Conservation (phyloP, 1,140 invertebrate species). For the Brevipalpus yothersi region DNA sequence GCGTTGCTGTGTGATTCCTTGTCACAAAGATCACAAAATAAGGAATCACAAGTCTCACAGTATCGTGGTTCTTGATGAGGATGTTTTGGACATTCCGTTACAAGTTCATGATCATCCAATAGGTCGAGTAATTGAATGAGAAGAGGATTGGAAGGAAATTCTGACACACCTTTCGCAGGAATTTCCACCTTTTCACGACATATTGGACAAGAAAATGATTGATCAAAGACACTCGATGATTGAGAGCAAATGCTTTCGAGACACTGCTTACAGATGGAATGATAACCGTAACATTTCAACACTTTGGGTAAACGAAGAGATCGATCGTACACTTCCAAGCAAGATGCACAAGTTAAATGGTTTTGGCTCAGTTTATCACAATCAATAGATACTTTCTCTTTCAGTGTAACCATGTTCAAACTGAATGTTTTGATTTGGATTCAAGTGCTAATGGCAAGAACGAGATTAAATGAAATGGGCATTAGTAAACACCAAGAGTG, state of each 20-base stretch:
- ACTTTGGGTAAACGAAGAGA: slow-evolving; percentile 72
- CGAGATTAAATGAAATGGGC: too few species aligned
- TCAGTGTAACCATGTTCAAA: too few species aligned
- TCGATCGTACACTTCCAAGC: slow-evolving; percentile 69
- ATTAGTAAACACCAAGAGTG: too few species aligned
- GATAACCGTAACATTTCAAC: too few species aligned
- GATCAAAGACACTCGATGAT: slow-evolving; percentile 25
- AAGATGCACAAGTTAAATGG: slow-evolving; percentile 87
- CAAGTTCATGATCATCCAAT: slow-evolving; percentile 80
- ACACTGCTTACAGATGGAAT: slow-evolving; percentile 74
- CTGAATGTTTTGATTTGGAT: too few species aligned
- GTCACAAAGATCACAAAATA: slow-evolving; percentile 60
- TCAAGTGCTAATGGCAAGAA: too few species aligned
- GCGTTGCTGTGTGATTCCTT: slow-evolving; percentile 4
- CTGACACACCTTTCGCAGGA: slow-evolving; percentile 69
- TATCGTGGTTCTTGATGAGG: slow-evolving; percentile 59
- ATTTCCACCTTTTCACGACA: slow-evolving; percentile 72
- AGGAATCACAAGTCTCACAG: slow-evolving; percentile 80
- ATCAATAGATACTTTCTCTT: slow-evolving; percentile 90
- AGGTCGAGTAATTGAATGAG: too few species aligned
- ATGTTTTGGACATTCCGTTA: slow-evolving; percentile 69
- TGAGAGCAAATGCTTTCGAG: slow-evolving; percentile 47
- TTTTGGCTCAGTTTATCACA: slow-evolving; percentile 90
- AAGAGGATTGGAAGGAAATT: slow-evolving; percentile 75
- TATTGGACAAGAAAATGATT: slow-evolving; percentile 71